Conservation (phyloP, 2,888 invertebrate genomes). For the Agrotis puta region DNA sequence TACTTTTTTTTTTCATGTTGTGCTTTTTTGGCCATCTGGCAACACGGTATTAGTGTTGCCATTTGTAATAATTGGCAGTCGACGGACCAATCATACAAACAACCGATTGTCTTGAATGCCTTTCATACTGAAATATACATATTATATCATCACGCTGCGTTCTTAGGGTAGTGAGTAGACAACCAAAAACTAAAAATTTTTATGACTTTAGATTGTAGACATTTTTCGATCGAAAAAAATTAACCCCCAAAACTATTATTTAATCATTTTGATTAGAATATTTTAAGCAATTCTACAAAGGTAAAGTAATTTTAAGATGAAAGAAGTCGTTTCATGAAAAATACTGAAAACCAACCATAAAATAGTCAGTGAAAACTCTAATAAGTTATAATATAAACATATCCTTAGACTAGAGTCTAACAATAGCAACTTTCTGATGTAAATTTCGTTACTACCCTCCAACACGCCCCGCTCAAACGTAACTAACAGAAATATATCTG, state of each 20-base stretch:
- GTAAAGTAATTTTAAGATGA: no score
- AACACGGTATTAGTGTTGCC: constrained; percentile 53
- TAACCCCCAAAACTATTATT: background rate
- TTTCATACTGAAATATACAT: constrained; percentile 49
- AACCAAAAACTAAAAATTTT: constrained; percentile 4
- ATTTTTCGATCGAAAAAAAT: background rate
- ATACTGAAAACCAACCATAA: constrained; percentile 26
- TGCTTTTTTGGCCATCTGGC: constrained; percentile 20
- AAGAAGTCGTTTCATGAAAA: background rate
- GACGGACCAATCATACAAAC: constrained; percentile 44
- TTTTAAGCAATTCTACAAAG: background rate
- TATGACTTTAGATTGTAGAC: background rate
- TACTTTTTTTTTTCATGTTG: constrained; percentile 3
- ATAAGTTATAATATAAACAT: constrained; percentile 42
- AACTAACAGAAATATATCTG: constrained; percentile 53
- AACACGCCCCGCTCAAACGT: constrained; percentile 53
- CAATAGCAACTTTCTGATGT: constrained; percentile 37
- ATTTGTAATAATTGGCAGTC: constrained; percentile 46
- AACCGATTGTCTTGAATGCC: constrained; percentile 42
- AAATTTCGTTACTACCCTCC: constrained; percentile 37
- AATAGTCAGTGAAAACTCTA: background rate
- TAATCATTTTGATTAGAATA: background rate
- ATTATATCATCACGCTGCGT: constrained; percentile 24
- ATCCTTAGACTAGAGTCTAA: constrained; percentile 49
- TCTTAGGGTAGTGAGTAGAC: constrained; percentile 46